Evolutionary conservation across 2,888 invertebrate genomes (phyloP).

Genomic region (Caenorhabditis zanzibari): DNA sequence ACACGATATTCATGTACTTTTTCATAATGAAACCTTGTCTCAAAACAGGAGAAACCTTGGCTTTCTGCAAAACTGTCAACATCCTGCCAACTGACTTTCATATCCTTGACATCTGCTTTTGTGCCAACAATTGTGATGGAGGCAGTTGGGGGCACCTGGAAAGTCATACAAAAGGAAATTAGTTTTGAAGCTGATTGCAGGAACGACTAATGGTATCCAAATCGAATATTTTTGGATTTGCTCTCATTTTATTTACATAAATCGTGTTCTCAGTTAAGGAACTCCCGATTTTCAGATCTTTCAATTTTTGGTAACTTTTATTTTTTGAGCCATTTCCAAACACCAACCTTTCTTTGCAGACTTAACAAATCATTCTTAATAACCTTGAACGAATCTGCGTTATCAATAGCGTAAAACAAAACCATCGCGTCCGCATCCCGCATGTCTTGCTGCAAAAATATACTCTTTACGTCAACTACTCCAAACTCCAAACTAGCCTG

Average conservation of each 20-base stretch:
- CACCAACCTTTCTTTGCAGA: constrained; percentile 33
- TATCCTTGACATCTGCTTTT: constrained; percentile 15
- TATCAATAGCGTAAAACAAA: constrained; percentile 8
- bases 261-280: too few species aligned
- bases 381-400: constrained; percentile 3
- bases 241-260: too few species aligned
- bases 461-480: too few species aligned
- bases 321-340: too few species aligned
- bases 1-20: too few species aligned
- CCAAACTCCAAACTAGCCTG: too few species aligned
- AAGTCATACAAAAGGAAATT: not conserved
- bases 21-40: constrained; percentile 36
- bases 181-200: too few species aligned
- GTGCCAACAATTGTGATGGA: constrained; percentile 21
- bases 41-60: constrained; percentile 33
- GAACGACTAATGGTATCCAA: too few species aligned
- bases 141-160: constrained; percentile 13
- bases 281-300: too few species aligned
- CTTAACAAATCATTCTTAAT: not conserved
- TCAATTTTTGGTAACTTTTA: too few species aligned
- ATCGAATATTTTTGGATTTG: too few species aligned
- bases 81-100: constrained; percentile 15
- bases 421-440: constrained; percentile 27
- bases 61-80: constrained; percentile 16
- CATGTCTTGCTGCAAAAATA: constrained; percentile 3